phyloP scores from a whole-genome alignment of 2,113 vertebrate species.

The Chrysochloris asiatica region DNA sequence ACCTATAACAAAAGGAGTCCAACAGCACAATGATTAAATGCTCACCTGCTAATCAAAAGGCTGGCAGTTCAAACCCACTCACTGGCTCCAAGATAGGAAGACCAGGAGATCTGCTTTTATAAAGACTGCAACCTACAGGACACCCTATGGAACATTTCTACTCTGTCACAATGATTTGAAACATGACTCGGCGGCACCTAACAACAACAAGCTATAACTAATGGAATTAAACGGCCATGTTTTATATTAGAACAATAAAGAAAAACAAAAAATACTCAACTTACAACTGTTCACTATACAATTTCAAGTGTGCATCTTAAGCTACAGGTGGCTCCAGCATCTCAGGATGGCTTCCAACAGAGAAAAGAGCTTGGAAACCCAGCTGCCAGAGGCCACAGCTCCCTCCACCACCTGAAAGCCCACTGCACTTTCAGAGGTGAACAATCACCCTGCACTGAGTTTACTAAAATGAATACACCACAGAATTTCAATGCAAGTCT shows the following conservation, averaged over 20 bases:
- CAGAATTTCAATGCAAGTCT: not conserved
- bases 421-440: not conserved
- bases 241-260: conserved; percentile 15
- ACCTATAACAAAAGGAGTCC: not conserved
- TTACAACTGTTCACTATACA: not conserved
- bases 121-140: not conserved
- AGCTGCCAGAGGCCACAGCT: not conserved
- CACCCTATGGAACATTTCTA: not conserved
- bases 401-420: not conserved
- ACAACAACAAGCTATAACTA: not conserved
- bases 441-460: not conserved
- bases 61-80: not conserved
- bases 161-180: not conserved
- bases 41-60: not conserved
- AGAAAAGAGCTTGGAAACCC: not conserved
- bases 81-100: too few relatives aligned
- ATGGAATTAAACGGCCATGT: not conserved
- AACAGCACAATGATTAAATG: too few relatives aligned
- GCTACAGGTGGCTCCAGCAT: not conserved
- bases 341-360: not conserved
- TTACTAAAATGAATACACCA: not conserved
- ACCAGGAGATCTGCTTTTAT: not conserved
- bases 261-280: too few relatives aligned
- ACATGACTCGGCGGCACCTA: not conserved
- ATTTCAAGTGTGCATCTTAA: not conserved